Evolutionary conservation across 2,113 vertebrate genomes (phyloP).

Genomic region (Plestiodon gilberti): DNA sequence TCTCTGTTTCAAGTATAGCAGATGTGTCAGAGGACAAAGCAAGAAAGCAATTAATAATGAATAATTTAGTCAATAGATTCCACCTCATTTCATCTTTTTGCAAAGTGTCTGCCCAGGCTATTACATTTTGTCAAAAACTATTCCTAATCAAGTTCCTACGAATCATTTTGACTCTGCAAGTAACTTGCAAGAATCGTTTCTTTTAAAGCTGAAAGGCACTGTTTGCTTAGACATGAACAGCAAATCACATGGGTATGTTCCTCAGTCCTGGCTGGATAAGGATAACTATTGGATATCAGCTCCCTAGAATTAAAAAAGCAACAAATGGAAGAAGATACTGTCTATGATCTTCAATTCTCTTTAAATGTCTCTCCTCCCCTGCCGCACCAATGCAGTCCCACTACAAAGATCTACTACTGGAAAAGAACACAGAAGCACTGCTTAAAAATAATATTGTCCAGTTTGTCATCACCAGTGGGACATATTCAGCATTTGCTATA

Average conservation of each 20-base stretch:
- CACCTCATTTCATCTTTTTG: slow-evolving; percentile 61
- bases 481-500: slow-evolving; percentile 32
- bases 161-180: slow-evolving; percentile 32
- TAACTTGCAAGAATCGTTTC: not conserved
- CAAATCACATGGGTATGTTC: fast-evolving
- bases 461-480: not conserved
- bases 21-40: slow-evolving; percentile 48
- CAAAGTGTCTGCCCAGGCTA: slow-evolving; percentile 46
- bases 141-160: slow-evolving; percentile 21
- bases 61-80: slow-evolving; percentile 52
- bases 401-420: not conserved
- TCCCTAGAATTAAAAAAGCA: slow-evolving; percentile 1
- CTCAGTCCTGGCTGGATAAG: not conserved
- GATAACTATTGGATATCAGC: slow-evolving; percentile 30
- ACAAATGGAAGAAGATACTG: not conserved
- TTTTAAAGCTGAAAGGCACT: fast-evolving
- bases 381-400: not conserved
- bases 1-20: slow-evolving; percentile 6
- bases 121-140: slow-evolving; percentile 24
- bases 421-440: not conserved
- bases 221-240: slow-evolving; percentile 27
- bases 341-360: not conserved
- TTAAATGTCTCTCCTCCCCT: not conserved
- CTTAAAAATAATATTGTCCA: not conserved
- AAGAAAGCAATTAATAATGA: slow-evolving; percentile 61